Percentiles rank a stretch among this genome's conserved stretches.
These are phyloP conservation scores for Echeneis naucrates DNA, from an alignment of 2,797 vertebrate species.

Conservation along the genomic window DNA sequence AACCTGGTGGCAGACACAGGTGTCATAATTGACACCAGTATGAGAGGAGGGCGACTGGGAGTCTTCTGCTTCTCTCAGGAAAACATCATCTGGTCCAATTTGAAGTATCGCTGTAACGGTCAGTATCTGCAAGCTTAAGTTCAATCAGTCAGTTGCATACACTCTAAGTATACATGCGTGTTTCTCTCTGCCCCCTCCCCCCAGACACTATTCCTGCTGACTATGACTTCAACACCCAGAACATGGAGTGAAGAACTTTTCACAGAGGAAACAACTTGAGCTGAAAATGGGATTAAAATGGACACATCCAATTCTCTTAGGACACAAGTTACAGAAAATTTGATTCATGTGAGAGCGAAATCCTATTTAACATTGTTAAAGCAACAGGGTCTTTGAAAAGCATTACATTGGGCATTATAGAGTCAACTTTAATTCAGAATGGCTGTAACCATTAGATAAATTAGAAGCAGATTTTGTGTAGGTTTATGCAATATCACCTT, in stretches of 20 bases:
- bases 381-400: constrained; percentile 2
- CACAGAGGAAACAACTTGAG: constrained; percentile 8
- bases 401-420: constrained; percentile 53
- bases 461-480: constrained; percentile 44
- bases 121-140: constrained; percentile 58
- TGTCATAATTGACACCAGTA: constrained; percentile 94
- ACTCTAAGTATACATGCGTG: neutral
- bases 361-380: constrained; percentile 1
- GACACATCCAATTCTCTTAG: neutral
- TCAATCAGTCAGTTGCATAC: neutral
- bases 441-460: constrained; percentile 42
- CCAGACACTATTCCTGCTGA: constrained; percentile 96
- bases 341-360: neutral
- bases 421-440: constrained; percentile 11
- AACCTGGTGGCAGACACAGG: constrained; percentile 94
- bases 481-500: constrained; percentile 29
- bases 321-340: neutral
- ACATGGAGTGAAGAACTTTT: constrained; percentile 49
- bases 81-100: constrained; percentile 99
- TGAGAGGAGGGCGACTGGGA: constrained; percentile 97
- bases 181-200: constrained; percentile 32
- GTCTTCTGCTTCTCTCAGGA: constrained; percentile 99
- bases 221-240: constrained; percentile 87
- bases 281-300: constrained; percentile 5
- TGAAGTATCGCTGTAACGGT: constrained; percentile 99